These are phyloP conservation scores for Caenorhabditis inopinata DNA, from an alignment of 1,140 invertebrate genomes.

Conservation along the genomic window DNA sequence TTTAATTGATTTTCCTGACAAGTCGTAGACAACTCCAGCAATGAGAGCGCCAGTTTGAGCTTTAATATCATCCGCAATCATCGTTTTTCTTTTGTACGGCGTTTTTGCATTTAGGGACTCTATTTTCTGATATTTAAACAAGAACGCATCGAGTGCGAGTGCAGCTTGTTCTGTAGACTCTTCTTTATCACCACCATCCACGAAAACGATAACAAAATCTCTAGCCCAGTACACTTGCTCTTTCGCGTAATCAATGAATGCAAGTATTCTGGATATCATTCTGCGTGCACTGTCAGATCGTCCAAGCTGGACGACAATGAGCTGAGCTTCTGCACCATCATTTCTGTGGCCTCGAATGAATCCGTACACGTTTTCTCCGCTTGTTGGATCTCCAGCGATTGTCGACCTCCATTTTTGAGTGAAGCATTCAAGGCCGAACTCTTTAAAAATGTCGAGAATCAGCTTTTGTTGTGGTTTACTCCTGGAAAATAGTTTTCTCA, in stretches of 20 bases:
- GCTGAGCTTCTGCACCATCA: slow-evolving; percentile 32
- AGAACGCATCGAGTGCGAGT: slow-evolving; percentile 51
- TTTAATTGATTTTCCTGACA: slow-evolving; percentile 21
- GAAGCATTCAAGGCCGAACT: slow-evolving; percentile 6
- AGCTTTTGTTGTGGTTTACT: not conserved
- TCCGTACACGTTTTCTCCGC: slow-evolving; percentile 31
- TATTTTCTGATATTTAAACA: slow-evolving; percentile 47
- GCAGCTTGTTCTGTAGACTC: not conserved
- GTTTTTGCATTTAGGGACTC: not conserved
- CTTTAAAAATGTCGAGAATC: not conserved
- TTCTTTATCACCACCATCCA: slow-evolving; percentile 34
- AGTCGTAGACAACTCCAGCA: slow-evolving; percentile 41
- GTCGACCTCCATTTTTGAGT: slow-evolving; percentile 28
- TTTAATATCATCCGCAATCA: slow-evolving; percentile 23
- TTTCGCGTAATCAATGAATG: slow-evolving; percentile 37
- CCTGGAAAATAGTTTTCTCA: not conserved
- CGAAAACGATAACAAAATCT: slow-evolving; percentile 52
- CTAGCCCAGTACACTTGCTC: slow-evolving; percentile 55
- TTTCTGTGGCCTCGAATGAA: slow-evolving; percentile 4
- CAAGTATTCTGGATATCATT: slow-evolving; percentile 1
- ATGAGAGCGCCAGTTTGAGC: slow-evolving; percentile 11
- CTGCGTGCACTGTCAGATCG: not conserved
- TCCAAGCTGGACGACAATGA: slow-evolving; percentile 26
- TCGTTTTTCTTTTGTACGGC: not conserved
- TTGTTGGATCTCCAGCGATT: not conserved